Evolutionary conservation across 2,888 invertebrate species (phyloP).

Genomic region (Neoscelio sp.): DNA sequence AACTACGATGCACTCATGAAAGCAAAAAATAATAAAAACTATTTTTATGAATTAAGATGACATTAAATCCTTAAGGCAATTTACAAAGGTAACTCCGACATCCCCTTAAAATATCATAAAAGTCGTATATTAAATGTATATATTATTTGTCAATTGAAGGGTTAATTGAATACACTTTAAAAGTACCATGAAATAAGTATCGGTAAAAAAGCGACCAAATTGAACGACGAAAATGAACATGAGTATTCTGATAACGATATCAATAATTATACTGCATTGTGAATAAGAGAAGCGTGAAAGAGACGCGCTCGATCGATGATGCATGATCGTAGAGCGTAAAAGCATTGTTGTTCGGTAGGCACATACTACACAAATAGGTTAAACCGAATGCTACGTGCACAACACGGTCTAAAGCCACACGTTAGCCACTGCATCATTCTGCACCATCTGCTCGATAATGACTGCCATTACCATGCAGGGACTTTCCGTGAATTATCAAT

Average conservation of each 20-base stretch:
- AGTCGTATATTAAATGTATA: too few relatives aligned
- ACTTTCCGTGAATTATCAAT: constrained; percentile 82
- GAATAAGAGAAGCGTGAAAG: constrained; percentile 63
- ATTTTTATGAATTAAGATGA: too few relatives aligned
- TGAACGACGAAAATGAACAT: constrained; percentile 59
- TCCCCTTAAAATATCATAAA: too few relatives aligned
- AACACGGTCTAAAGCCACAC: constrained; percentile 75
- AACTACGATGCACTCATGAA: too few relatives aligned
- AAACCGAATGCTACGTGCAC: constrained; percentile 75
- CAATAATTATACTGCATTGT: constrained; percentile 60
- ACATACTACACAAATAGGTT: constrained; percentile 70
- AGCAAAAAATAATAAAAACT: too few relatives aligned
- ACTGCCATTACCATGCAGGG: constrained; percentile 80
- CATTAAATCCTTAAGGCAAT: too few relatives aligned
- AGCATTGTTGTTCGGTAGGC: constrained; percentile 64
- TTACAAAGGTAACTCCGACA: too few relatives aligned
- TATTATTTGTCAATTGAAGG: too few relatives aligned
- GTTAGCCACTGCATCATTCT: constrained; percentile 81
- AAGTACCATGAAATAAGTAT: not conserved
- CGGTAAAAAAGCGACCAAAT: constrained; percentile 54
- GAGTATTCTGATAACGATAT: constrained; percentile 60
- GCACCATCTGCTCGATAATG: constrained; percentile 82
- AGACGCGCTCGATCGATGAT: constrained; percentile 61
- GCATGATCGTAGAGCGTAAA: constrained; percentile 63
- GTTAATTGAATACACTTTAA: too few relatives aligned